phyloP scores from a whole-genome alignment of 2,888 invertebrate species.

The Amaurobius ferox region DNA sequence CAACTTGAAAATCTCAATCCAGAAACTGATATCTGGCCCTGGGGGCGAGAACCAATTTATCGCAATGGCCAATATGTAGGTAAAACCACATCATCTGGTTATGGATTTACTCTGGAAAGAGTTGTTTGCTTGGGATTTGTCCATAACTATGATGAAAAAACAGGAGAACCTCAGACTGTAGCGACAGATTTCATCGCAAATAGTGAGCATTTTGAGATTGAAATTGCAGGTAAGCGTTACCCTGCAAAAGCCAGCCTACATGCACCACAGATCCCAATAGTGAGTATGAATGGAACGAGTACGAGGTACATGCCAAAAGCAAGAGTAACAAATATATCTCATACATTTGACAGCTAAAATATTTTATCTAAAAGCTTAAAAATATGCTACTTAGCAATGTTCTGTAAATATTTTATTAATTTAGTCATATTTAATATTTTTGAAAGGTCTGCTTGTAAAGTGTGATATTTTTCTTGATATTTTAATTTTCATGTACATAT shows the following conservation, averaged over 20 bases:
- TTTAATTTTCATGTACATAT: no score
- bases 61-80: slow-evolving; percentile 92
- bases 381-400: no score
- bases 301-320: slow-evolving; percentile 73
- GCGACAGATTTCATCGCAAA: slow-evolving; percentile 88
- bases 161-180: slow-evolving; percentile 84
- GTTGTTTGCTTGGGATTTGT: slow-evolving; percentile 97
- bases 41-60: slow-evolving; percentile 97
- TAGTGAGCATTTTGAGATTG: slow-evolving; percentile 92
- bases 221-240: slow-evolving; percentile 89
- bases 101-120: slow-evolving; percentile 94
- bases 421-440: no score
- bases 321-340: slow-evolving; percentile 11
- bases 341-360: no score
- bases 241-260: slow-evolving; percentile 84
- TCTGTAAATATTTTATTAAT: no score
- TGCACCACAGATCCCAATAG: slow-evolving; percentile 79
- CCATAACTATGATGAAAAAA: slow-evolving; percentile 75
- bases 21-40: slow-evolving; percentile 95
- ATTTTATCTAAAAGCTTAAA: no score
- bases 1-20: slow-evolving; percentile 93
- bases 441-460: no score
- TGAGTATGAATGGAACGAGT: slow-evolving; percentile 71
- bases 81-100: slow-evolving; percentile 95
- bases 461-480: no score